These are phyloP conservation scores for Odontocolon sp. DNA, from an alignment of 2,888 invertebrate genomes.

Conservation along the genomic window DNA sequence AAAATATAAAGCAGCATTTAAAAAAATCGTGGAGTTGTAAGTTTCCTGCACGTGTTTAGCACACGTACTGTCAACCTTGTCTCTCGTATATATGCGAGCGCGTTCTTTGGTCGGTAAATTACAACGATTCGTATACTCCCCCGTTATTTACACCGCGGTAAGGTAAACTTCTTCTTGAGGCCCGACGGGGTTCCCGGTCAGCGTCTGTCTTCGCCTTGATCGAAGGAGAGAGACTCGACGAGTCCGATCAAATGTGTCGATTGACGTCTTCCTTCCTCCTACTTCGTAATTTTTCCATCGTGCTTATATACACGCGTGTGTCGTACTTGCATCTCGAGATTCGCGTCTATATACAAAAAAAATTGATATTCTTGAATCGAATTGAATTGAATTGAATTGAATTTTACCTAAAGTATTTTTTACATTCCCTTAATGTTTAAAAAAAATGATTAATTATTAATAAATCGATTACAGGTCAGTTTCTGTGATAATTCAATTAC, in stretches of 20 bases:
- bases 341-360: too few relatives aligned
- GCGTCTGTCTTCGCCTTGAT: constrained; percentile 75
- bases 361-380: too few relatives aligned
- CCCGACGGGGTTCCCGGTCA: constrained; percentile 73
- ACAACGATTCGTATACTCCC: constrained; percentile 44
- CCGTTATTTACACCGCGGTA: constrained; percentile 75
- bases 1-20: background rate
- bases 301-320: constrained; percentile 2
- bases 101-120: constrained; percentile 29
- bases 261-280: constrained; percentile 69
- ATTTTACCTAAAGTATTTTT: too few relatives aligned
- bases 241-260: constrained; percentile 63
- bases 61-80: constrained; percentile 10
- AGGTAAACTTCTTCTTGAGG: constrained; percentile 75
- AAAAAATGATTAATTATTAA: too few relatives aligned
- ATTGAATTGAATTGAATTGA: too few relatives aligned
- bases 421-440: too few relatives aligned
- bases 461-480: too few relatives aligned
- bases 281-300: constrained; percentile 4
- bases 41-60: constrained; percentile 11
- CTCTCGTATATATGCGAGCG: background rate
- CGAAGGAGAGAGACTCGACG: constrained; percentile 51
- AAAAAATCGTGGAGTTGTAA: background rate
- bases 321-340: background rate
- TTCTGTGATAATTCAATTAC: too few relatives aligned